Percentiles rank a stretch among this genome's conserved stretches.
Evolutionary conservation across 2,113 vertebrate species (phyloP).

Genomic region (Gymnorhina tibicen): DNA sequence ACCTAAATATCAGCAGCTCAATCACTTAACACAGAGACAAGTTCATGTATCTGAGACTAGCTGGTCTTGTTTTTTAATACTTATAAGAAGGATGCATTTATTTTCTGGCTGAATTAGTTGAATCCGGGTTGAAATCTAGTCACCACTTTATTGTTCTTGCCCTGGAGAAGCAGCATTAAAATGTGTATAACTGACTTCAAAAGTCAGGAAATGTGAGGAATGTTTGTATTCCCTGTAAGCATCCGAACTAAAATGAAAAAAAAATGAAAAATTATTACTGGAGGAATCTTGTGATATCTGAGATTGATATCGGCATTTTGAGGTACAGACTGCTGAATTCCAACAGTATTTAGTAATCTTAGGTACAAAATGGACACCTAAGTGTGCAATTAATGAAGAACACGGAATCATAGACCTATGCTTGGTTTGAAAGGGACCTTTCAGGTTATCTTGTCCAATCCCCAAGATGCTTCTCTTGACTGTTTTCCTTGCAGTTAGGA

Average conservation of each 20-base stretch:
- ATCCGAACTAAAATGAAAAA: background rate
- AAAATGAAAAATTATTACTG: background rate
- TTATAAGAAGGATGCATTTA: background rate
- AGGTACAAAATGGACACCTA: background rate
- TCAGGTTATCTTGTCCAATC: background rate
- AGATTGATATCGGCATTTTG: background rate
- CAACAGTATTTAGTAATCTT: background rate
- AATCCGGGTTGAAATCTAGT: background rate
- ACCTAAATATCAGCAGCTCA: background rate
- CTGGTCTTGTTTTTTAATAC: background rate
- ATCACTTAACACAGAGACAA: background rate
- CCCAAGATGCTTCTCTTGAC: background rate
- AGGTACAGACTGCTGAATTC: background rate
- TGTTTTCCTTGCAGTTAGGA: background rate
- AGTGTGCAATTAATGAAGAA: background rate
- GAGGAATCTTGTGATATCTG: background rate
- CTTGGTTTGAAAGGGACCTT: background rate
- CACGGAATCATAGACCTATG: background rate
- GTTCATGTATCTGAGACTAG: background rate
- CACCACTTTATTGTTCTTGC: background rate
- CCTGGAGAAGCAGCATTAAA: background rate
- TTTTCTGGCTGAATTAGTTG: background rate
- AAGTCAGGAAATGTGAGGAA: background rate
- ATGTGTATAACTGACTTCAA: background rate
- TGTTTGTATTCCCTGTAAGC: background rate